Percentiles rank a stretch among this genome's conserved stretches.
Evolutionary conservation across 2,113 vertebrate species (phyloP).

Genomic region (Scartelaos histophorus): DNA sequence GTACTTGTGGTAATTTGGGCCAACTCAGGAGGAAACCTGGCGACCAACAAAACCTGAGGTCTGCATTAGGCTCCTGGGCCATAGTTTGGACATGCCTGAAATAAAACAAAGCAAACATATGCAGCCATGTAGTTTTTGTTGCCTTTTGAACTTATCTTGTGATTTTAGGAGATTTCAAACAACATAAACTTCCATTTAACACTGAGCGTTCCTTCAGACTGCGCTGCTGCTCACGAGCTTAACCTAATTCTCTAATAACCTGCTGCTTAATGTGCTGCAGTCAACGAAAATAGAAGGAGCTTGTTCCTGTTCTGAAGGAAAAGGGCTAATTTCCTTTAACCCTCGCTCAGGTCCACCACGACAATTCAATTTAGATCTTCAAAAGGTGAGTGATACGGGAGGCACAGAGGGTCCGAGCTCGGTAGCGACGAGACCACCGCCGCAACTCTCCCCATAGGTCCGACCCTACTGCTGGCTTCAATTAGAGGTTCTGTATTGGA

Average conservation of each 20-base stretch:
- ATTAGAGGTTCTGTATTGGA: slow-evolving; percentile 66
- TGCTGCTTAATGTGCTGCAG: slow-evolving; percentile 23
- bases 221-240: slow-evolving; percentile 7
- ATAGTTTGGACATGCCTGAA: no score
- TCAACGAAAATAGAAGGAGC: slow-evolving; percentile 9
- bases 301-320: slow-evolving; percentile 14
- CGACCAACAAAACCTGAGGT: background rate
- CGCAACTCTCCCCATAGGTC: slow-evolving; percentile 38
- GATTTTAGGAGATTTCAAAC: background rate
- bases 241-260: slow-evolving; percentile 32
- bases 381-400: slow-evolving; percentile 57
- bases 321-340: slow-evolving; percentile 36
- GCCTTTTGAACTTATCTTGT: background rate
- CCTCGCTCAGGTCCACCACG: slow-evolving; percentile 30
- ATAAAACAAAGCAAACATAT: background rate
- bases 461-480: slow-evolving; percentile 51
- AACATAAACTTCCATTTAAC: background rate
- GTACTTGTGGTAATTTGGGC: no score
- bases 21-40: no score
- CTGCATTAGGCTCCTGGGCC: no score
- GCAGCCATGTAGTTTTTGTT: background rate
- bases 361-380: slow-evolving; percentile 63
- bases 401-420: slow-evolving; percentile 42
- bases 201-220: background rate
- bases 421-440: slow-evolving; percentile 55